A percentile compares a stretch with the other conserved stretches of the same genome.
Conservation (phyloP, 1,140 invertebrate genomes). For the Zaprionus tsacasi region DNA sequence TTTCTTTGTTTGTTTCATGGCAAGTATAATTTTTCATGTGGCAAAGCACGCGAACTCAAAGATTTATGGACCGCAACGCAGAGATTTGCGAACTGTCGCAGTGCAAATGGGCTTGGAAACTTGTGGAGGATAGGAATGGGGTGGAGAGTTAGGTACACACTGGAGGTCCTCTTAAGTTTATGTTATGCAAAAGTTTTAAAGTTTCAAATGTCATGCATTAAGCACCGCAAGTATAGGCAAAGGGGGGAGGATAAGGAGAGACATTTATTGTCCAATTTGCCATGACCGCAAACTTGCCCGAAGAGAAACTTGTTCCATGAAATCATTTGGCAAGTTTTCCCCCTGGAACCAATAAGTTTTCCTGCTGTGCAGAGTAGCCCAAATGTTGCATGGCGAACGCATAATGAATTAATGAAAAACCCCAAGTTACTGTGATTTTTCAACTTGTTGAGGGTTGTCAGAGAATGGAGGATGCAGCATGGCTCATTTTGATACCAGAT, state of each 20-base stretch:
- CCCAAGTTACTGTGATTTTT: background rate
- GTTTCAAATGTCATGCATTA: slow-evolving; percentile 39
- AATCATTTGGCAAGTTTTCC: slow-evolving; percentile 29
- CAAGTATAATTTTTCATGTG: slow-evolving; percentile 74
- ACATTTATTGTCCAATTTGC: slow-evolving; percentile 34
- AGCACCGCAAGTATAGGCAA: slow-evolving; percentile 8
- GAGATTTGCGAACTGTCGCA: slow-evolving; percentile 48
- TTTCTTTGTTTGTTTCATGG: slow-evolving; percentile 46
- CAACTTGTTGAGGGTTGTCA: background rate
- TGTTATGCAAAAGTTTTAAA: slow-evolving; percentile 46
- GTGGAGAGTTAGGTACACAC: background rate
- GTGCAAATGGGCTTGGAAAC: slow-evolving; percentile 27
- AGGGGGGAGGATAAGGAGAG: background rate
- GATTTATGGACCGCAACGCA: slow-evolving; percentile 66
- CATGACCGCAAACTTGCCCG: slow-evolving; percentile 32
- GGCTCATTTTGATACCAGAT: background rate
- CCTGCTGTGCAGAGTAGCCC: slow-evolving; percentile 7
- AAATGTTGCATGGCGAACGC: slow-evolving; percentile 30
- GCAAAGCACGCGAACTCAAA: slow-evolving; percentile 37
- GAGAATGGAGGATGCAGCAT: background rate
- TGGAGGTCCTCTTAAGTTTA: slow-evolving; percentile 8
- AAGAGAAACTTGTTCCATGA: slow-evolving; percentile 17
- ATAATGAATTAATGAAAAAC: slow-evolving; percentile 18
- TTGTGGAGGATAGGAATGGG: background rate
- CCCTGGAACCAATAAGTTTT: slow-evolving; percentile 18